Evolutionary conservation across 2,797 vertebrate genomes (phyloP).

Genomic region (Malurus splendens): DNA sequence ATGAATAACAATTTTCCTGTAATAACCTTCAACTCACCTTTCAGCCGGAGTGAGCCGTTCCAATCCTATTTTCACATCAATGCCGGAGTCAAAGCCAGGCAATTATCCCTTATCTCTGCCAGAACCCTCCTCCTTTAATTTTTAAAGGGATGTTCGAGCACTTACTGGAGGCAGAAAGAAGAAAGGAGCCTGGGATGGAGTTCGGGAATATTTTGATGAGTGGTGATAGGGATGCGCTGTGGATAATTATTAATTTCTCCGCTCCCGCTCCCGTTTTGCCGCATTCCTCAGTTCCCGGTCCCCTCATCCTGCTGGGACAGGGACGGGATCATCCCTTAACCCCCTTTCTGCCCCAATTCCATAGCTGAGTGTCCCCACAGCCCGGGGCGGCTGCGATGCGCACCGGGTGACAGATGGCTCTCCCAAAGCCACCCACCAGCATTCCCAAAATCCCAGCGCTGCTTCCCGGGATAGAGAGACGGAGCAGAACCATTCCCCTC

Average conservation of each 20-base stretch:
- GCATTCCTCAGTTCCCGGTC: not conserved
- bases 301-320: not conserved
- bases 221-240: not conserved
- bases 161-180: conserved; percentile 33
- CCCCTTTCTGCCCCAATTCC: accelerated
- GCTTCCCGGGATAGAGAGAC: not conserved
- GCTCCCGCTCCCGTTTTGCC: not conserved
- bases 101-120: conserved; percentile 76
- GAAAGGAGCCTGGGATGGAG: conserved; percentile 11
- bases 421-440: not conserved
- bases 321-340: not conserved
- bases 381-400: not conserved
- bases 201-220: conserved; percentile 18
- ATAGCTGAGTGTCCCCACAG: accelerated
- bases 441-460: not conserved
- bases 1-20: conserved; percentile 87
- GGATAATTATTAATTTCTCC: conserved; percentile 23
- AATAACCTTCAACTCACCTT: conserved; percentile 94
- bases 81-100: conserved; percentile 84
- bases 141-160: conserved; percentile 66
- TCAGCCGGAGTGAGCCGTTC: conserved; percentile 77
- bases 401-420: not conserved
- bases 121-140: conserved; percentile 64
- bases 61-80: conserved; percentile 92
- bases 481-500: not conserved